Conservation (phyloP, 1,140 invertebrate genomes). For the Lordiphosa mommai region DNA sequence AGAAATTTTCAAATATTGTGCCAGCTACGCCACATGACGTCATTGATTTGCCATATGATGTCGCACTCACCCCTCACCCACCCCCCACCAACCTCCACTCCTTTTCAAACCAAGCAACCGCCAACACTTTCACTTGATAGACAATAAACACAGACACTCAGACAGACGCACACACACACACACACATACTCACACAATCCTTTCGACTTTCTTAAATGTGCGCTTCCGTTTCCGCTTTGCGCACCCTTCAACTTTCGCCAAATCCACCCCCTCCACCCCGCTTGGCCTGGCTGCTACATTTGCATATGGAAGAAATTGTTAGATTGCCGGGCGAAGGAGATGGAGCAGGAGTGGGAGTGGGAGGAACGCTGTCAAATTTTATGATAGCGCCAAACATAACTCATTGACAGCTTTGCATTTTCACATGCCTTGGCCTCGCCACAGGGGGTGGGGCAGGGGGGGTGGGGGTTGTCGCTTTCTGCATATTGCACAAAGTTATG, state of each 20-base stretch:
- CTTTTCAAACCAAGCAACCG: constrained; percentile 6
- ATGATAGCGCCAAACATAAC: constrained; percentile 76
- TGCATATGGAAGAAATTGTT: constrained; percentile 44
- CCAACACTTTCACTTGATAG: constrained; percentile 42
- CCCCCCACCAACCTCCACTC: not conserved
- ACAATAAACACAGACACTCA: constrained; percentile 2
- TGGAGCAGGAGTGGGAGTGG: not conserved
- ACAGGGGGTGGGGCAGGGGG: not conserved
- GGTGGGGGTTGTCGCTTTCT: constrained; percentile 36
- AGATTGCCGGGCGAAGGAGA: constrained; percentile 1
- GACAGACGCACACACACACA: not conserved
- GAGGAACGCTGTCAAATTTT: constrained; percentile 63
- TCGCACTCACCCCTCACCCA: not conserved
- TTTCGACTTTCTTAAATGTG: constrained; percentile 61
- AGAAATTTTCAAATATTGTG: constrained; percentile 13
- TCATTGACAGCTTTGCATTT: constrained; percentile 78
- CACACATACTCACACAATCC: constrained; percentile 20
- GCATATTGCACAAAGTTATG: constrained; percentile 78
- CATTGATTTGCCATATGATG: constrained; percentile 47
- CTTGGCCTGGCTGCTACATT: constrained; percentile 27
- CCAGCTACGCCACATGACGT: constrained; percentile 38
- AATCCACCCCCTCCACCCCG: not conserved
- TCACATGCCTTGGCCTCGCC: constrained; percentile 46
- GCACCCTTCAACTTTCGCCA: constrained; percentile 8
- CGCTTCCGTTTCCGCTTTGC: constrained; percentile 48